A percentile compares a stretch with the other conserved stretches of the same genome.
phyloP scores from a whole-genome alignment of 2,113 vertebrate genomes.

The Phylloscopus whistleri region DNA sequence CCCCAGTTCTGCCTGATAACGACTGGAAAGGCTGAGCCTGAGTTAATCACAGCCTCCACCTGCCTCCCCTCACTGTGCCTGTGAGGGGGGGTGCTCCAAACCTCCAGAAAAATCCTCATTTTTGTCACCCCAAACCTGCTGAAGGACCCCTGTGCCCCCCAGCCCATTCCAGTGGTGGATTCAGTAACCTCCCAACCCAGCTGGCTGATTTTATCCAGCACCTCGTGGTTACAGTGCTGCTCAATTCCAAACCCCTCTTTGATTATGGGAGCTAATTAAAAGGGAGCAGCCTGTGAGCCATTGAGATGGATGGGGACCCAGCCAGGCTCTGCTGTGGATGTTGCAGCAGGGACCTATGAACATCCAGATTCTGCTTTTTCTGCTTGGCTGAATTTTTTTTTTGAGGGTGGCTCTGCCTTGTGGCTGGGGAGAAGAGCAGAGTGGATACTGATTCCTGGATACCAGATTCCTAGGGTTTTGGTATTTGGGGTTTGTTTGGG shows the following conservation, averaged over 20 bases:
- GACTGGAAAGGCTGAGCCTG: not conserved
- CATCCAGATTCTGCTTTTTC: not conserved
- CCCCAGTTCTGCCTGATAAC: not conserved
- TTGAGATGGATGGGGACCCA: not conserved
- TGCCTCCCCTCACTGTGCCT: not conserved
- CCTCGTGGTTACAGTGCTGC: not conserved
- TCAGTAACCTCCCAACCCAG: not conserved
- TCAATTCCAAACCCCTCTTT: not conserved
- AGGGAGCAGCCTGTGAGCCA: not conserved
- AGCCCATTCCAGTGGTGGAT: not conserved
- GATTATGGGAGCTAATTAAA: conserved; percentile 24
- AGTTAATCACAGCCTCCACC: not conserved
- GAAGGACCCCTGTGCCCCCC: not conserved
- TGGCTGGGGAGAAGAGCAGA: not conserved
- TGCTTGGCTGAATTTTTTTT: not conserved
- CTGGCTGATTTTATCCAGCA: not conserved
- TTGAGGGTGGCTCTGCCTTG: not conserved
- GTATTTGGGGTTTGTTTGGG: not conserved
- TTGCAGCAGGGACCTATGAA: not conserved
- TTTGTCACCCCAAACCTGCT: not conserved
- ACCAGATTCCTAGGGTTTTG: not conserved
- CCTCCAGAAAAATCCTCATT: not conserved
- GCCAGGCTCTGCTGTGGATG: not conserved
- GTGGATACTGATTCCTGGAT: not conserved
- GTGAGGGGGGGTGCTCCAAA: not conserved